These are phyloP conservation scores for Hexactinellida sp. DNA, from an alignment of 37 sponge, comb jelly and placozoan species.

Conservation along the genomic window DNA sequence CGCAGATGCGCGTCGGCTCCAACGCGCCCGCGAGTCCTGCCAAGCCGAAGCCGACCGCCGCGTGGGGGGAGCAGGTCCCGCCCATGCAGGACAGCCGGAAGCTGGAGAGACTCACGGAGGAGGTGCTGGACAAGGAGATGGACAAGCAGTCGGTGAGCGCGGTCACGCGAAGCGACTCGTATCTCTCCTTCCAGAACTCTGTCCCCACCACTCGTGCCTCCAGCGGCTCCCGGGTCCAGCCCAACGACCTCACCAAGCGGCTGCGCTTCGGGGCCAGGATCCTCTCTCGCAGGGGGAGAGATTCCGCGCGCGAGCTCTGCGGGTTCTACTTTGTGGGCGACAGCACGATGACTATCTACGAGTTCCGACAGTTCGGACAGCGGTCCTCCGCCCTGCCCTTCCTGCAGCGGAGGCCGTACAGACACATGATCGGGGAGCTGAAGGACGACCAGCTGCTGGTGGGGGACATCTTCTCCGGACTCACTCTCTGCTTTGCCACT, in stretches of 20 bases:
- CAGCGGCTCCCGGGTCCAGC: not conserved
- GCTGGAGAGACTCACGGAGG: not conserved
- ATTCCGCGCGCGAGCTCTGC: conserved; percentile 48
- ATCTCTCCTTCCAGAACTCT: conserved; percentile 8
- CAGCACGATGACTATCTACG: conserved; percentile 50
- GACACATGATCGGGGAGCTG: not conserved
- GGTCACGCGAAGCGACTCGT: not conserved
- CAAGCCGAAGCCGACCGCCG: not conserved
- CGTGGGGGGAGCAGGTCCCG: not conserved
- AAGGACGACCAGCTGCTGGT: not conserved
- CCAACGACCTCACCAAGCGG: conserved; percentile 21
- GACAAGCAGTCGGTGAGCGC: not conserved
- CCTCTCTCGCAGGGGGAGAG: conserved; percentile 44
- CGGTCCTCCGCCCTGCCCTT: conserved; percentile 19
- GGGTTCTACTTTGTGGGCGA: conserved; percentile 61
- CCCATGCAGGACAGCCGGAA: not conserved
- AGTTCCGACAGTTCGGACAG: conserved; percentile 59
- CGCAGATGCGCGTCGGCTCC: not conserved
- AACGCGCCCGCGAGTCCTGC: not conserved
- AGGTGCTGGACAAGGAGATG: not conserved
- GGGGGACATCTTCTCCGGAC: conserved; percentile 2
- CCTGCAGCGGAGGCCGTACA: conserved; percentile 1
- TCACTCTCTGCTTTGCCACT: conserved; percentile 7
- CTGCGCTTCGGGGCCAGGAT: conserved; percentile 38
- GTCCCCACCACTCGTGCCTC: not conserved